Evolutionary conservation across 2,888 invertebrate genomes (phyloP), one percentile per base, ranked within the genome.

Genomic region (Ophion slaviceki): DNA sequence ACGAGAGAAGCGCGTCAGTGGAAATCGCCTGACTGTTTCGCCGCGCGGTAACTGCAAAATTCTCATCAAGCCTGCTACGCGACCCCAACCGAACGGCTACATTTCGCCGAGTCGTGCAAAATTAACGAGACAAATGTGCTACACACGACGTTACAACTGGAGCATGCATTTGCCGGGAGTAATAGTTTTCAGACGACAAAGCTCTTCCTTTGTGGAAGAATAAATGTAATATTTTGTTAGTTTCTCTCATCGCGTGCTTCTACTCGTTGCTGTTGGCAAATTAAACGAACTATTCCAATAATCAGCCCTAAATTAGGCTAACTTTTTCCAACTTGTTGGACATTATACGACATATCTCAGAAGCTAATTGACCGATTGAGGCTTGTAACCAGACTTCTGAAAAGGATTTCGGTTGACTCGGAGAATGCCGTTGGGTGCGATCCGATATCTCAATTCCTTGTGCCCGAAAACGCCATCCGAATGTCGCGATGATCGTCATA

Each of bases 91-190:
- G 66, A 67, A 77, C 72, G 32, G 40, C 59, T 59, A 45, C 66
- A 57, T 61, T 71, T 59, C 53, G 66, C 75, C 36, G 32, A 78
- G 47, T 78, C 74, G 36, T 70, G 68, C 61, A 68, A 75, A 68
- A 83, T 83, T 72, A 83, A 62, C 68, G 79, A 75, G 74, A 62
- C 53, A 68, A 83, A 62, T 68, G 74, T 28, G 57, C 59, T 66
- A 64, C 66, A 47, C 47, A 71, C 20, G 71, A 80, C 64, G 79
- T 79, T 71, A 71, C 62, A 57, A 24, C 17, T 7, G 64, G 32
- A 45, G 53, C 20, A 64, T 53, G 3, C 20, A 64, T 57, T 62
- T 32, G 20, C 45, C 45, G 24, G 40, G 28, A 36, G 36, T 53
- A 32, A 70, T 47, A 32, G 20, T 71, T 71, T 62, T 14, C 62